phyloP scores from a whole-genome alignment of 2,113 vertebrate species.

The Brachypodius melanocephalos region DNA sequence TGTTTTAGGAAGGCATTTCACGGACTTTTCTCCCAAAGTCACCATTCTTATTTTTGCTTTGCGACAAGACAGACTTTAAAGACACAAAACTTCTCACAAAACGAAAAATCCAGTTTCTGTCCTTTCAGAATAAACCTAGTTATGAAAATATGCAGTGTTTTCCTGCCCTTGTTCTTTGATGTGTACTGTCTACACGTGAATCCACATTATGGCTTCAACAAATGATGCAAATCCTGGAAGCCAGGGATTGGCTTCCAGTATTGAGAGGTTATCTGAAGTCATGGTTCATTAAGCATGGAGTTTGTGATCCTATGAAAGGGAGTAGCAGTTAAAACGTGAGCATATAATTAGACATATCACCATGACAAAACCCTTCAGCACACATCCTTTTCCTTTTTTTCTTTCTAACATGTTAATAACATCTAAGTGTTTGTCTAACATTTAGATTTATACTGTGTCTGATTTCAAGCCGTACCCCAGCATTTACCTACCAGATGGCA shows the following conservation, averaged over 20 bases:
- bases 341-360: neutral
- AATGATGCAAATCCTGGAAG: neutral
- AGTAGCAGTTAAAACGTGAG: neutral
- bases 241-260: neutral
- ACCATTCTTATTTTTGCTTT: neutral
- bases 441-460: neutral
- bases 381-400: neutral
- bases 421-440: neutral
- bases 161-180: neutral
- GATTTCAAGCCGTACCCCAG: neutral
- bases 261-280: neutral
- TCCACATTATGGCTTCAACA: neutral
- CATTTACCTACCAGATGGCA: neutral
- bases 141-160: neutral
- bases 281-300: neutral
- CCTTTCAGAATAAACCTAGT: neutral
- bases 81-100: neutral
- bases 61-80: neutral
- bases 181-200: neutral
- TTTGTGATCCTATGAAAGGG: neutral
- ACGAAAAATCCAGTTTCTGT: neutral
- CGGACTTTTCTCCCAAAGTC: neutral
- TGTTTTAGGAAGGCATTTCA: neutral
- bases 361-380: neutral
- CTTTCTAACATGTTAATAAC: neutral